Base-by-base conservation (phyloP, 2,888 invertebrate species). In the Macrosiphum euphorbiae region DNA sequence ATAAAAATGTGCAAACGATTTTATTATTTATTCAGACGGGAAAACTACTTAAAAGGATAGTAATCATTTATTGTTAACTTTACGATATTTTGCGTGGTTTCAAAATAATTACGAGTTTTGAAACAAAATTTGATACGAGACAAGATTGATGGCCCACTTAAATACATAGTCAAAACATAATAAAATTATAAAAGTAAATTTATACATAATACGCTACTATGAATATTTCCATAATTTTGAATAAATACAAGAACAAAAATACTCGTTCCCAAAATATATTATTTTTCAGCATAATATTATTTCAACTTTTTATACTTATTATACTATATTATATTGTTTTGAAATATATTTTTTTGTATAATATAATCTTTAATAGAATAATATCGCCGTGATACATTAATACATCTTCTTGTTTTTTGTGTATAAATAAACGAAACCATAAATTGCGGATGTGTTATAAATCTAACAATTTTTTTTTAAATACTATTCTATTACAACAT, bases 41-140 rank as follows among this genome's bases (percentile, higher is more conserved):
- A 20, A 78, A 78, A 78, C 20, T 78, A 35, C 78, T 78, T 78
- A 78, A 78, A 78, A 78, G 35, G 35, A 20, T 78, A 78, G 20
- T 78, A 78, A 78, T 35, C 20, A 35, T 78, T 78, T 35, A 78
- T 78, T 24, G 20, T 78, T 35, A 78, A 35, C 20, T 78, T 35
- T 78, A 78, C 35, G 8, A 78, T 28, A 28, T 58, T 44, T 58
- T 58, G 89, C 41, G 58, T 89, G 28, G 44, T 61, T 26, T 58
- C 44, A 44, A 58, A 89, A 61, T 89, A 89, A 61, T 89, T 88
- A 58, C 26, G 35, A 52, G 55, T 88, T 55, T 41, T 52, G 11
- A 8, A 88, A 55, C 26, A 26, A 55, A 88, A 88, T 55, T 35
- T 55, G 55, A 41, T 35, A 55, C 26, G 11, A 88, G 55, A 24